A percentile compares a stretch with the other conserved stretches of the same genome.
Evolutionary conservation across 2,797 vertebrate genomes (phyloP).

Genomic region (Mormyrus proboscirostris): DNA sequence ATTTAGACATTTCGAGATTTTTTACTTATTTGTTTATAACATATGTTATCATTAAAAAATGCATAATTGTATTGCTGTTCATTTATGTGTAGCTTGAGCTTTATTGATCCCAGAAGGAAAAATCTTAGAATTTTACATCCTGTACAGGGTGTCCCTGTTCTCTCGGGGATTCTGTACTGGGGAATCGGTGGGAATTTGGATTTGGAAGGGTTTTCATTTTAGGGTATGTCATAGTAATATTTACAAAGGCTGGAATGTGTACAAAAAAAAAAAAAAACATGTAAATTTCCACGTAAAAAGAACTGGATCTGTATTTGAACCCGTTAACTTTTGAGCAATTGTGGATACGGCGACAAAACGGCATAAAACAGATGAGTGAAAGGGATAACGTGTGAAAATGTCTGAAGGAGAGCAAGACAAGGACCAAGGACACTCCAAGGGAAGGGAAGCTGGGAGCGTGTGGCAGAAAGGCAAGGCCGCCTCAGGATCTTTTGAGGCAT

Average conservation of each 20-base stretch:
- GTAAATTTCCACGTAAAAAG: not conserved
- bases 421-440: not conserved
- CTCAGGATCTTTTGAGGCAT: not conserved
- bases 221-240: not conserved
- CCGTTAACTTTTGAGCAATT: not conserved
- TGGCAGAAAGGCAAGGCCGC: not conserved
- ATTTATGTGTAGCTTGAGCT: not conserved
- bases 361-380: not conserved
- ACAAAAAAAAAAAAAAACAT: not conserved
- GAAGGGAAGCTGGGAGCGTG: not conserved
- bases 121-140: not conserved
- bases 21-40: not conserved
- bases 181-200: not conserved
- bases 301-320: not conserved
- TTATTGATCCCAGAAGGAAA: not conserved
- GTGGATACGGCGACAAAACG: not conserved
- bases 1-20: not conserved
- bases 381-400: not conserved
- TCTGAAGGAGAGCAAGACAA: not conserved
- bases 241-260: not conserved
- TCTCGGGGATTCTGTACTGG: not conserved
- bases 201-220: not conserved
- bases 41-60: not conserved
- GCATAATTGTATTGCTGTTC: not conserved
- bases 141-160: not conserved